Evolutionary conservation across 2,113 vertebrate genomes (phyloP).

Genomic region (Isurus oxyrinchus): DNA sequence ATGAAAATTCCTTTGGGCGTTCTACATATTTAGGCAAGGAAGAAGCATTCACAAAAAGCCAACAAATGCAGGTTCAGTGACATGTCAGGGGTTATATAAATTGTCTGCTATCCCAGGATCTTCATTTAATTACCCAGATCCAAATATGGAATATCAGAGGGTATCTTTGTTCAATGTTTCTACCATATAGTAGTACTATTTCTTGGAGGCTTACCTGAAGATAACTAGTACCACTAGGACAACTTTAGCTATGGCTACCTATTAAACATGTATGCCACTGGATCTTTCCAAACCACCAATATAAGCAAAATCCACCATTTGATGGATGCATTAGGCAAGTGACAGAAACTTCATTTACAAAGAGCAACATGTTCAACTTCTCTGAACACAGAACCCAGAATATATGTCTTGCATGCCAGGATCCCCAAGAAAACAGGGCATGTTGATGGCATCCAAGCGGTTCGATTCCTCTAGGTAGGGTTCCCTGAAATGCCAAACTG

Average conservation of each 20-base stretch:
- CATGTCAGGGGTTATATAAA: neutral
- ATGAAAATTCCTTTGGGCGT: neutral
- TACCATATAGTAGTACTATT: neutral
- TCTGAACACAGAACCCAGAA: neutral
- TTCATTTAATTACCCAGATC: neutral
- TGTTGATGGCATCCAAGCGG: neutral
- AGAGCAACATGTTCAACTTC: neutral
- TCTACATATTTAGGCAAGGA: neutral
- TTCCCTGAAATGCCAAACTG: neutral
- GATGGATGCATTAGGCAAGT: neutral
- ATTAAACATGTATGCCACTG: neutral
- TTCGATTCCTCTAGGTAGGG: neutral
- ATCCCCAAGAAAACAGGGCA: neutral
- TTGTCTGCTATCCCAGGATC: neutral
- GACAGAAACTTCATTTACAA: neutral
- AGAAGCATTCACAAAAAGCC: neutral
- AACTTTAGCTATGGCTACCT: neutral
- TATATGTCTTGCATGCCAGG: neutral
- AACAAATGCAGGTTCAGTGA: neutral
- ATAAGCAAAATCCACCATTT: neutral
- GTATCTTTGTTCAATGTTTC: neutral
- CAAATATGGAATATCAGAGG: neutral
- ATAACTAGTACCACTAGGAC: neutral
- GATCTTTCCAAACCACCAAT: neutral
- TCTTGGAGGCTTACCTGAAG: neutral